Percentiles rank a stretch among this genome's conserved stretches.
Conservation (phyloP, 2,888 invertebrate species). For the Eupithecia dodoneata region DNA sequence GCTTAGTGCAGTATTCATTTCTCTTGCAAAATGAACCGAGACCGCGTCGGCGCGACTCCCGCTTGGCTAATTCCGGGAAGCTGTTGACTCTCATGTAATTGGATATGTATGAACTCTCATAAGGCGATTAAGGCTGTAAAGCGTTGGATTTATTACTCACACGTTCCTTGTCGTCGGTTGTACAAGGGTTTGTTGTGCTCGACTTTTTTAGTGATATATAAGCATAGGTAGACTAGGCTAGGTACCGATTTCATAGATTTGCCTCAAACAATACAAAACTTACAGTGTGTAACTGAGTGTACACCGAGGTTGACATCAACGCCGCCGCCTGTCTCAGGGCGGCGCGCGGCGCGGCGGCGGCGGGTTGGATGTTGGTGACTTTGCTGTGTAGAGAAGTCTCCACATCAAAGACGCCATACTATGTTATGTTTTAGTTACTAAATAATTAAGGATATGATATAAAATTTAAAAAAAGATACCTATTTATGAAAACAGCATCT, state of each 20-base stretch:
- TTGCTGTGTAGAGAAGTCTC: no score
- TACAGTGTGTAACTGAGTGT: no score
- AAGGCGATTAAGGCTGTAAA: constrained; percentile 10
- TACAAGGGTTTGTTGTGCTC: background rate
- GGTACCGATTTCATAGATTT: background rate
- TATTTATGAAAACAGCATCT: no score
- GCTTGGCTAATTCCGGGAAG: constrained; percentile 10
- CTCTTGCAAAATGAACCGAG: background rate
- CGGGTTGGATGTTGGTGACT: no score
- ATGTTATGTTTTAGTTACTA: no score
- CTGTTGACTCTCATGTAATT: constrained; percentile 24
- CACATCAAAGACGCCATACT: no score
- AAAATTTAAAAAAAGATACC: no score
- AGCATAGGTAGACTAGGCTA: background rate
- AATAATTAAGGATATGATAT: no score
- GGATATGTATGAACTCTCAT: constrained; percentile 27
- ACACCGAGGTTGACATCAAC: no score
- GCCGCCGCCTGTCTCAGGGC: no score
- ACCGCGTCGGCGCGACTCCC: constrained; percentile 4
- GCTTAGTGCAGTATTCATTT: background rate
- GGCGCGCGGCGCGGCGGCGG: no score
- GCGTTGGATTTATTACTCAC: constrained; percentile 11
- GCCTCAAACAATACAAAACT: no score
- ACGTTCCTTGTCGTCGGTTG: background rate
- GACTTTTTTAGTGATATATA: background rate